Percentiles rank a stretch among this genome's conserved stretches.
phyloP scores from a whole-genome alignment of 2,888 invertebrate species.

The Ditula angustiorana region DNA sequence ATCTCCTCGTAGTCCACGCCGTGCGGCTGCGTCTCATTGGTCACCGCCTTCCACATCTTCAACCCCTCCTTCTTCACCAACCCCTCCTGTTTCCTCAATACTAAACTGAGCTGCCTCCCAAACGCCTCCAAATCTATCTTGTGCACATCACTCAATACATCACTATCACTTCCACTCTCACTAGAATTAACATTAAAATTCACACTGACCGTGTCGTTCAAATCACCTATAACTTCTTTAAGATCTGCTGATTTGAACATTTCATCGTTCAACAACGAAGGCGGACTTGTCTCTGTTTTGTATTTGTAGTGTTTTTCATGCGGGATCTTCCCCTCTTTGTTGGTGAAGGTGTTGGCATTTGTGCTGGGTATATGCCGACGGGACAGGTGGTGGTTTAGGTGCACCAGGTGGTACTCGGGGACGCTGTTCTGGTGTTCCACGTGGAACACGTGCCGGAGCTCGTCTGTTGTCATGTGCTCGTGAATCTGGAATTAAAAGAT shows the following conservation, averaged over 20 bases:
- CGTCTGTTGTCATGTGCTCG: slow-evolving; percentile 94
- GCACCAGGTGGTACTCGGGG: slow-evolving; percentile 94
- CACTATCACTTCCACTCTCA: slow-evolving; percentile 65
- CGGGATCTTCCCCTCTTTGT: slow-evolving; percentile 64
- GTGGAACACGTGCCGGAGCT: slow-evolving; percentile 93
- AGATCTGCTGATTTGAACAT: slow-evolving; percentile 73
- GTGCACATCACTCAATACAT: slow-evolving; percentile 81
- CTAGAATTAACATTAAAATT: slow-evolving; percentile 65
- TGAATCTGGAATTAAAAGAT: slow-evolving; percentile 90
- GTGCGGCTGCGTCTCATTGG: slow-evolving; percentile 91
- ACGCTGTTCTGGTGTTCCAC: slow-evolving; percentile 91
- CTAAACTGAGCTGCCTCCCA: slow-evolving; percentile 90
- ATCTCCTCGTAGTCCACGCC: slow-evolving; percentile 93
- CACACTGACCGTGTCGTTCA: slow-evolving; percentile 77
- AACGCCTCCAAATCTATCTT: slow-evolving; percentile 92
- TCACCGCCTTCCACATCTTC: slow-evolving; percentile 92
- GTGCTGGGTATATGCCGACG: slow-evolving; percentile 75
- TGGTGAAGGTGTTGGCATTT: slow-evolving; percentile 56
- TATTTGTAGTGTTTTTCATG: slow-evolving; percentile 71
- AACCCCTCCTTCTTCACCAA: slow-evolving; percentile 91
- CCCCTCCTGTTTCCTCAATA: slow-evolving; percentile 91
- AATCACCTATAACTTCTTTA: slow-evolving; percentile 74
- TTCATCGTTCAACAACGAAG: slow-evolving; percentile 75
- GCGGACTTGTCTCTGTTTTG: slow-evolving; percentile 67
- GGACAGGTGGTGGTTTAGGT: slow-evolving; percentile 87